These are phyloP conservation scores for Bolborhynchus lineola DNA, from an alignment of 2,113 vertebrate species.

Conservation along the genomic window DNA sequence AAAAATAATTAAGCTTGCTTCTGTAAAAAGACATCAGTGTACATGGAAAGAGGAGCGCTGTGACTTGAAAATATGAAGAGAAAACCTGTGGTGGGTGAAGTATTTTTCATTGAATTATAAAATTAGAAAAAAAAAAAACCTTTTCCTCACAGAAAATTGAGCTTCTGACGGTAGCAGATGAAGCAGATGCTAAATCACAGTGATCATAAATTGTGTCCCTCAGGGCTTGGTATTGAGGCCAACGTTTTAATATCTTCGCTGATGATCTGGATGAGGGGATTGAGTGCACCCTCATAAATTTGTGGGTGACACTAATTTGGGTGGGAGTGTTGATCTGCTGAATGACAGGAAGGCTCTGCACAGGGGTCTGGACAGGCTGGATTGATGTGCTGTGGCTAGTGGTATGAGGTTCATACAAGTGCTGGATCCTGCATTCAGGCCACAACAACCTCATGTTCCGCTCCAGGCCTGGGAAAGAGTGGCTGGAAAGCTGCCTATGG, in stretches of 20 bases:
- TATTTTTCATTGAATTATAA: not conserved
- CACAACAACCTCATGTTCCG: not conserved
- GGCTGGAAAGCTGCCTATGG: not conserved
- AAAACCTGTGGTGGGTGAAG: not conserved
- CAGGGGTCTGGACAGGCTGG: not conserved
- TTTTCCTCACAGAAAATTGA: not conserved
- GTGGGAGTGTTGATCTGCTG: not conserved
- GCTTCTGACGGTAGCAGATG: not conserved
- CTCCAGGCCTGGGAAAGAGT: not conserved
- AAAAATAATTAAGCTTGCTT: not conserved
- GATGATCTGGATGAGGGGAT: not conserved
- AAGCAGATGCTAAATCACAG: not conserved
- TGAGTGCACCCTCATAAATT: not conserved
- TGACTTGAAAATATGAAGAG: not conserved
- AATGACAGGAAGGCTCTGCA: not conserved
- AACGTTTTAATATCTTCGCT: not conserved
- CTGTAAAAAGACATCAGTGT: not conserved
- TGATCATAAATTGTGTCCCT: not conserved
- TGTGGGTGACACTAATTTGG: not conserved
- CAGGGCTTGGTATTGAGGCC: not conserved
- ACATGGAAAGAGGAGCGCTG: rapidly evolving
- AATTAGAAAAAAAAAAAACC: rapidly evolving
- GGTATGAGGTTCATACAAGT: not conserved
- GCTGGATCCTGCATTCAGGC: not conserved
- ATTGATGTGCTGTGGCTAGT: not conserved